Evolutionary conservation across 1,140 invertebrate species (phyloP).

Genomic region (Ditylenchus dipsaci): DNA sequence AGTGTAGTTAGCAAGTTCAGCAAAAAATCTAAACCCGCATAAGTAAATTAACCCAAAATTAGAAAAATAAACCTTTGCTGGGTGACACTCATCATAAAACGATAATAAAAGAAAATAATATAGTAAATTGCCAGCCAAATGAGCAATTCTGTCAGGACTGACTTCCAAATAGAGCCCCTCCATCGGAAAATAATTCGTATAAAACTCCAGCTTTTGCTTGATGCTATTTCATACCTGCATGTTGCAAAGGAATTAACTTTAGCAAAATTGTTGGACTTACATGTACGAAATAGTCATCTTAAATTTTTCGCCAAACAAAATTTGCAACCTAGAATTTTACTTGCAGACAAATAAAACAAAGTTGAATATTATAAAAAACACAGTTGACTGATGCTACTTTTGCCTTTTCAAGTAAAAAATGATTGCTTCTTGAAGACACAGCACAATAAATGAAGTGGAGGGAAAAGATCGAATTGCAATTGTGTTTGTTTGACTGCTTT

Average conservation of each 20-base stretch:
- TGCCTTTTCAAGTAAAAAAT: too few relatives aligned
- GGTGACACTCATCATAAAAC: conserved; percentile 5
- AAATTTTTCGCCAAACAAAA: too few relatives aligned
- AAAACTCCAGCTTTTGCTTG: conserved; percentile 14
- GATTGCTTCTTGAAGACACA: too few relatives aligned
- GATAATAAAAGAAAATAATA: conserved; percentile 8
- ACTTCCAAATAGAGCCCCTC: conserved; percentile 32
- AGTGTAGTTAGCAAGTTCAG: not conserved
- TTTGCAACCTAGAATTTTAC: too few relatives aligned
- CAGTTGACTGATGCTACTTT: too few relatives aligned
- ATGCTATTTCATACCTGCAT: not conserved
- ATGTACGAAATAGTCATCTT: not conserved
- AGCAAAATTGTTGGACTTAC: not conserved
- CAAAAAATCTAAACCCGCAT: not conserved
- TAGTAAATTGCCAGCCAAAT: conserved; percentile 23
- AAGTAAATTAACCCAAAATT: not conserved
- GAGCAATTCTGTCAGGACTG: conserved; percentile 11
- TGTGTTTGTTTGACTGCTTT: too few relatives aligned
- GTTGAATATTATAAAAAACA: too few relatives aligned
- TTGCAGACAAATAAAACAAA: too few relatives aligned
- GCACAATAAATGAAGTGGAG: too few relatives aligned
- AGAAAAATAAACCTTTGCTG: conserved; percentile 21
- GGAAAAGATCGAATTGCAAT: too few relatives aligned
- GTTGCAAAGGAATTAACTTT: not conserved
- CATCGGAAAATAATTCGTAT: conserved; percentile 31